phyloP scores from a whole-genome alignment of 2,113 vertebrate species.

The Pseudorectes ferrugineus region DNA sequence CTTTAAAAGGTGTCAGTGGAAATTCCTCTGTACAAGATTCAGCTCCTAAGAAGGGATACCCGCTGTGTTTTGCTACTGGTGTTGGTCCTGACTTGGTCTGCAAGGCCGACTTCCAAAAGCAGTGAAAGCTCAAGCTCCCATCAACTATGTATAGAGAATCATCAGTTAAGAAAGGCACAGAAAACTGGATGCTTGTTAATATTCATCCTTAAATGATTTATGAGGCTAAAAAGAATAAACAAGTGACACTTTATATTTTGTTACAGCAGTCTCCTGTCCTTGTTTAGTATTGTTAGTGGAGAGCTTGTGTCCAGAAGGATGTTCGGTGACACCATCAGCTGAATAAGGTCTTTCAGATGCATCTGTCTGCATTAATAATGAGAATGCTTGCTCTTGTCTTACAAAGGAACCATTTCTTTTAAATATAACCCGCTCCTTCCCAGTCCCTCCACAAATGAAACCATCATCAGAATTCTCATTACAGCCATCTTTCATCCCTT shows the following conservation, averaged over 20 bases:
- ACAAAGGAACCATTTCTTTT: conserved; percentile 40
- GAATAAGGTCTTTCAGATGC: conserved; percentile 61
- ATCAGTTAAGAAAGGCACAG: neutral
- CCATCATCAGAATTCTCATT: neutral
- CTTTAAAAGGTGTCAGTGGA: neutral
- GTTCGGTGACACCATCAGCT: conserved; percentile 28
- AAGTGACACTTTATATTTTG: conserved; percentile 44
- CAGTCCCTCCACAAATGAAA: neutral
- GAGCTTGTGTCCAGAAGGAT: conserved; percentile 29
- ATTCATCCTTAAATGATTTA: conserved; percentile 27
- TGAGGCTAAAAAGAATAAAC: conserved; percentile 10
- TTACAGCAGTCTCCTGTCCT: conserved; percentile 20
- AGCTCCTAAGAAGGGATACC: neutral
- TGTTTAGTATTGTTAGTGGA: conserved; percentile 46
- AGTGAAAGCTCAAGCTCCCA: neutral
- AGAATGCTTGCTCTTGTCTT: conserved; percentile 33
- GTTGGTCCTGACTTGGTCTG: neutral
- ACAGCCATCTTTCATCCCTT: neutral
- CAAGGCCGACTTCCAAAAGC: neutral
- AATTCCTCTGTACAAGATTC: neutral
- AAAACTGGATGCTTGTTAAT: conserved; percentile 12
- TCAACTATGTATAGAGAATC: neutral
- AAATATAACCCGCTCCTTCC: conserved; percentile 14
- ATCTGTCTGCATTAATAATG: neutral
- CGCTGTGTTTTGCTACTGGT: neutral